Percentiles rank a stretch among this genome's conserved stretches.
Conservation (phyloP, 2,888 invertebrate species). For the Tenthredo mesomela region DNA sequence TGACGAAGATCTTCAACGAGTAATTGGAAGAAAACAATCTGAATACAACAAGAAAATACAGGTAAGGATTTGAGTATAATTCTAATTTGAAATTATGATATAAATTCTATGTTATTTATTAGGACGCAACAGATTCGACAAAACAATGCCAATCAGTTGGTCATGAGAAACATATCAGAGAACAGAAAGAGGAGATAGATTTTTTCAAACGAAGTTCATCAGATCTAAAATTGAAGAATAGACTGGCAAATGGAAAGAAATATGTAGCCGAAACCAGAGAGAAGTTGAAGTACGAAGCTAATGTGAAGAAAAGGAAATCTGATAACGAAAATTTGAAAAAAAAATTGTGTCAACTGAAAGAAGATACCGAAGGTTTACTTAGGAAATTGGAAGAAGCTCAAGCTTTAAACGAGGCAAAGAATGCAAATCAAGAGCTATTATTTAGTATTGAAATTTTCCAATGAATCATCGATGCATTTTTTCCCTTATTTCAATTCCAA, state of each 20-base stretch:
- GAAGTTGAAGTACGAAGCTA: background rate
- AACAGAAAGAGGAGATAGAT: background rate
- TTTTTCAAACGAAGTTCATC: background rate
- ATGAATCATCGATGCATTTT: background rate
- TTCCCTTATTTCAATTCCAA: background rate
- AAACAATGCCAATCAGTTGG: background rate
- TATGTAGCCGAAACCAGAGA: background rate
- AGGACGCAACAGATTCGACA: background rate
- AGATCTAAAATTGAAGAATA: background rate
- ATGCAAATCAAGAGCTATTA: background rate
- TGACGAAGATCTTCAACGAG: background rate
- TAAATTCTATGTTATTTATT: background rate
- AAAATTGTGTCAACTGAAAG: background rate
- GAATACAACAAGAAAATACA: background rate
- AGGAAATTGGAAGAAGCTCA: background rate
- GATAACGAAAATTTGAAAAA: constrained; percentile 53
- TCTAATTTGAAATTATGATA: background rate
- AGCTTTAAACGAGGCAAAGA: background rate
- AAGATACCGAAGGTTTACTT: background rate
- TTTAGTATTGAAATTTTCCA: background rate
- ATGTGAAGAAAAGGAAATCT: constrained; percentile 54
- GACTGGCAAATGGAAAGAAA: background rate
- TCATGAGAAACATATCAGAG: background rate
- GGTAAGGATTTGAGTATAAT: background rate
- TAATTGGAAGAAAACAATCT: background rate